Percentiles rank a stretch among this genome's conserved stretches.
Evolutionary conservation across 1,140 invertebrate genomes (phyloP).

Genomic region (Acromyrmex echinatior): DNA sequence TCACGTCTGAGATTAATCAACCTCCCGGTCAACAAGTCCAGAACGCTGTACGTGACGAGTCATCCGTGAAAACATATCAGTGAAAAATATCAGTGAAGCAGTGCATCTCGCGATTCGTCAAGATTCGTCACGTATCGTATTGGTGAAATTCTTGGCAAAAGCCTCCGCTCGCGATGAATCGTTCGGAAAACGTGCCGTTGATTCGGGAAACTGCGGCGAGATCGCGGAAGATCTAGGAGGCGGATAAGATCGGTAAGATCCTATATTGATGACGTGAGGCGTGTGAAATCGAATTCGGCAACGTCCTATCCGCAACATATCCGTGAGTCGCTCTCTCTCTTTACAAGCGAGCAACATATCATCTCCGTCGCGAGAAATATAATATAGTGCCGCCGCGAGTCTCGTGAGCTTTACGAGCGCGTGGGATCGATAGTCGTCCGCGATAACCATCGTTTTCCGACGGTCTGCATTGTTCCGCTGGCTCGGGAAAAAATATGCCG

Average conservation of each 20-base stretch:
- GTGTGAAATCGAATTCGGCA: neutral
- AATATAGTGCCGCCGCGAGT: slow-evolving; percentile 30
- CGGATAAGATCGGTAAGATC: neutral
- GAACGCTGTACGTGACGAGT: slow-evolving; percentile 1
- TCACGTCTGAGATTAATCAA: slow-evolving; percentile 31
- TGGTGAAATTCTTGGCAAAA: neutral
- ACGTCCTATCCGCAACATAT: slow-evolving; percentile 24
- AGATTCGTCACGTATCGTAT: slow-evolving; percentile 36
- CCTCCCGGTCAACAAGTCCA: neutral
- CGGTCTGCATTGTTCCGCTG: slow-evolving; percentile 54
- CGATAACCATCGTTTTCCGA: slow-evolving; percentile 58
- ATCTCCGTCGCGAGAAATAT: slow-evolving; percentile 3
- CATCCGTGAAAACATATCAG: slow-evolving; percentile 23
- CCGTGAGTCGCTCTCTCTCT: slow-evolving; percentile 40
- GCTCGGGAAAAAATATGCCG: slow-evolving; percentile 32
- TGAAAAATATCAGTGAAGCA: slow-evolving; percentile 7
- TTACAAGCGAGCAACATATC: slow-evolving; percentile 48
- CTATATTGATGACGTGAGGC: neutral
- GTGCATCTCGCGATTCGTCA: neutral
- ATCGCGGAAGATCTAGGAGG: neutral
- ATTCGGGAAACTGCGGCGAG: neutral
- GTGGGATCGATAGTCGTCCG: slow-evolving; percentile 48
- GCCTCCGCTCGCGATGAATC: neutral
- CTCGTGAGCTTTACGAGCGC: slow-evolving; percentile 52
- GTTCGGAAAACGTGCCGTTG: neutral